These are phyloP conservation scores for Metridium senile DNA, from an alignment of 92 coral and sea anemone genomes.

Conservation along the genomic window DNA sequence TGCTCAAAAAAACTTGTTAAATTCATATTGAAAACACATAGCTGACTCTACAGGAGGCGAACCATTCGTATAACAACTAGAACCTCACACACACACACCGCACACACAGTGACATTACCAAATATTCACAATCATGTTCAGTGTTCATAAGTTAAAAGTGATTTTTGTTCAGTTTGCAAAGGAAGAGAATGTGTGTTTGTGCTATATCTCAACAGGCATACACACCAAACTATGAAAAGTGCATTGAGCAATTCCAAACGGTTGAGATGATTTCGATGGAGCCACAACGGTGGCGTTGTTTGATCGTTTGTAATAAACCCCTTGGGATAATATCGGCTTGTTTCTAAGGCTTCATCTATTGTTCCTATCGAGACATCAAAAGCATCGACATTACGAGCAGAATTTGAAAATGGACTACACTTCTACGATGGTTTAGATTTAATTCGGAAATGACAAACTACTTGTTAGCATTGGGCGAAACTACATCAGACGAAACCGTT, in stretches of 20 bases:
- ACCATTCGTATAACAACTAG: not conserved
- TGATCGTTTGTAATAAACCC: slow-evolving; percentile 17
- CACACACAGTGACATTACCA: not conserved
- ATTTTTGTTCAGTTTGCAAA: not conserved
- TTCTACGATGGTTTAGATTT: slow-evolving; percentile 12
- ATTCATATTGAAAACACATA: slow-evolving; percentile 1
- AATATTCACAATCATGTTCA: no score
- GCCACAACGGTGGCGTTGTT: slow-evolving; percentile 6
- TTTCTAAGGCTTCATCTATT: slow-evolving; percentile 19
- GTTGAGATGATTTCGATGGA: not conserved
- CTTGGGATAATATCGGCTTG: slow-evolving; percentile 34
- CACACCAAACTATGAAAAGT: no score
- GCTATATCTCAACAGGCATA: no score
- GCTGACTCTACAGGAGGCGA: slow-evolving; percentile 4
- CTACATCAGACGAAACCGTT: not conserved
- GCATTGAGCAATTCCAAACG: no score
- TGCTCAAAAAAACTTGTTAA: slow-evolving; percentile 4
- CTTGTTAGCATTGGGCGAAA: slow-evolving; percentile 13
- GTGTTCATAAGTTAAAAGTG: no score
- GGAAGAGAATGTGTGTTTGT: not conserved
- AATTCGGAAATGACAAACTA: slow-evolving; percentile 9
- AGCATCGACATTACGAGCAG: slow-evolving; percentile 22
- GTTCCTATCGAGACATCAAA: slow-evolving; percentile 34
- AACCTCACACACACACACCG: not conserved
- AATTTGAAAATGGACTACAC: slow-evolving; percentile 8